Evolutionary conservation across 2,113 vertebrate genomes (phyloP).

Genomic region (Puffinus mauretanicus): DNA sequence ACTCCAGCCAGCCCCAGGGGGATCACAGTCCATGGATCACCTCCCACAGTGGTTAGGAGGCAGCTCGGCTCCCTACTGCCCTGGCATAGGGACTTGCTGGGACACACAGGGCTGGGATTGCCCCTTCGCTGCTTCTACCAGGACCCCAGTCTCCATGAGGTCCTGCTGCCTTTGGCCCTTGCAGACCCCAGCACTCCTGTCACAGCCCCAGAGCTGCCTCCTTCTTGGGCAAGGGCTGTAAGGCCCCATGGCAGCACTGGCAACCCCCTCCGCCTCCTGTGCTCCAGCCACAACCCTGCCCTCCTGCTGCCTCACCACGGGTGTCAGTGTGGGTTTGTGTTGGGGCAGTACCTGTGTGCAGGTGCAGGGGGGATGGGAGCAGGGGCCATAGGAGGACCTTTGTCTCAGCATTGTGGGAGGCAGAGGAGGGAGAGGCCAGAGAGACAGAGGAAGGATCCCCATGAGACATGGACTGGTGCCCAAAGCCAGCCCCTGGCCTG

Average conservation of each 20-base stretch:
- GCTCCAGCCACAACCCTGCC: background rate
- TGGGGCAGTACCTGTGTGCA: background rate
- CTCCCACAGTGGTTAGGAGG: too few species aligned
- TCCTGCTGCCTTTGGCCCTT: background rate
- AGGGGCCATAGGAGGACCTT: background rate
- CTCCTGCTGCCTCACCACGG: background rate
- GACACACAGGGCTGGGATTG: background rate
- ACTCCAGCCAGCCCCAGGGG: too few species aligned
- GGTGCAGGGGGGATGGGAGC: too few species aligned
- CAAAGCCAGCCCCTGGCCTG: too few species aligned
- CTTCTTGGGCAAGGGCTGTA: background rate
- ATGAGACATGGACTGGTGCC: background rate
- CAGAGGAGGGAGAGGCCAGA: background rate
- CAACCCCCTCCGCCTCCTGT: background rate
- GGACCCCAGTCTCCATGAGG: background rate
- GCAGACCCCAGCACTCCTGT: background rate
- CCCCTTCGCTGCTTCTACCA: background rate
- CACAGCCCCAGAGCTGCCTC: background rate
- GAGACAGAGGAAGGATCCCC: background rate
- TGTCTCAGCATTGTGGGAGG: background rate
- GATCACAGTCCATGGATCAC: too few species aligned
- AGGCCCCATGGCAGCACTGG: background rate
- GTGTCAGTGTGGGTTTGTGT: background rate
- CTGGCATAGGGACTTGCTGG: background rate
- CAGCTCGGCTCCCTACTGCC: too few species aligned